Evolutionary conservation across 2,113 vertebrate genomes (phyloP), one percentile per base, ranked within the genome.

Genomic region (Chlamydotis undulata): DNA sequence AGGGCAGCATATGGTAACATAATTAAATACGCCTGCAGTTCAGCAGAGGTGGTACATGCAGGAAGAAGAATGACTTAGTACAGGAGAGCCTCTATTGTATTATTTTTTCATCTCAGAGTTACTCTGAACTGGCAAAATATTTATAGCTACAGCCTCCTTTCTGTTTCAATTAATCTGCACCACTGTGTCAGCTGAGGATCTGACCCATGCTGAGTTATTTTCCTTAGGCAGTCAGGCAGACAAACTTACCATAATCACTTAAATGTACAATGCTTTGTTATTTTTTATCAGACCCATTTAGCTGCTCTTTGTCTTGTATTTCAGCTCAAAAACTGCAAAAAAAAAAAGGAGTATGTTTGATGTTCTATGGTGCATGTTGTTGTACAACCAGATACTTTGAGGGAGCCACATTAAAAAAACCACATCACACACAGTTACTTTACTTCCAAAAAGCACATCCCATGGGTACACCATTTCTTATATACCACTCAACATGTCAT

Each of bases 11-110:
- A 96, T 89, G 81, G 84, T 50, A 93, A 65, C 74, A 57, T 82
- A 94, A 94, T 93, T 94, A 91, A 96, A 73, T 94, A 84, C 45
- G 29, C 87, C 43, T 82, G 53, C 70, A 95, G 91, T 90, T 95
- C 78, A 94, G 63, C 75, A 76, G 78, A 79, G 89, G 75, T 83
- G 75, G 78, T 76, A 69, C 22, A 5, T 45, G 45, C 35, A 87
- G 35, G 22, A 80, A 79, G 80, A 79, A 67, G 47, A 92, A 71
- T 5, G 35, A 45, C 41, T 84, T 69, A 55, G 70, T 50, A 57
- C 50, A 91, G 60, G 7, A 87, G 25, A 87, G 19, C 10, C 22
- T 85, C 67, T 65, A 31, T 35, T 85, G 49, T 16, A 35, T n/a
- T 76, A 61, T 87, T 87, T 91, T 91, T 96, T 87, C 53, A 35